Conservation (phyloP, 2,888 invertebrate genomes). For the Agrilus mali region DNA sequence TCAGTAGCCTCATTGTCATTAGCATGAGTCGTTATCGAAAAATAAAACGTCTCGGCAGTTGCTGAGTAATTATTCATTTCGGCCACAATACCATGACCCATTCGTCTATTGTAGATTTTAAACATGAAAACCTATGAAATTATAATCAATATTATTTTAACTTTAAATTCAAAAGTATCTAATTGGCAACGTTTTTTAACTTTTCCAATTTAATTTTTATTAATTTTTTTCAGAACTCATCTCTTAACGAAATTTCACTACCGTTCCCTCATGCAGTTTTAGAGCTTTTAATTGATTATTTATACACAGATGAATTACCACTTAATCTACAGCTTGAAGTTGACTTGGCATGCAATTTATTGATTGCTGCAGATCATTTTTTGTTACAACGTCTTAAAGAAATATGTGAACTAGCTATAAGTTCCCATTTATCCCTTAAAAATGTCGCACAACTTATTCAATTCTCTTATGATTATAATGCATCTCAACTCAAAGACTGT, state of each 20-base stretch:
- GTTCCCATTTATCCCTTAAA: conserved; percentile 53
- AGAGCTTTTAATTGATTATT: conserved; percentile 56
- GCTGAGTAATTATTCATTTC: too few relatives aligned
- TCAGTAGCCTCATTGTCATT: too few relatives aligned
- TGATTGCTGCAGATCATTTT: conserved; percentile 70
- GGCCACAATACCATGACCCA: too few relatives aligned
- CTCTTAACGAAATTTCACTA: conserved; percentile 36
- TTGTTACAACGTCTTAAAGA: conserved; percentile 58
- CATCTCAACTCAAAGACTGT: conserved; percentile 53
- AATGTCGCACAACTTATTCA: conserved; percentile 67
- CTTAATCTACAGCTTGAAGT: conserved; percentile 47
- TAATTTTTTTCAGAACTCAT: conserved; percentile 4
- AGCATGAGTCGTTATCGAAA: too few relatives aligned
- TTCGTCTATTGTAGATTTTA: too few relatives aligned
- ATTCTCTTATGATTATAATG: conserved; percentile 65
- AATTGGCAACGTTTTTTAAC: too few relatives aligned
- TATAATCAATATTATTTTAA: too few relatives aligned
- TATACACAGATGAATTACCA: conserved; percentile 59
- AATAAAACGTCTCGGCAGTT: too few relatives aligned
- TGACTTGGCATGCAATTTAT: conserved; percentile 58
- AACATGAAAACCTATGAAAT: too few relatives aligned
- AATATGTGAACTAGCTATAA: conserved; percentile 57
- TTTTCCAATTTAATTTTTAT: neutral
- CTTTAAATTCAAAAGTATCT: too few relatives aligned
- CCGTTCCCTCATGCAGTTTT: conserved; percentile 50